Percentiles rank a stretch among this genome's conserved stretches.
phyloP scores from a whole-genome alignment of 2,797 vertebrate species.

The Cynodonichthys magdalenae region DNA sequence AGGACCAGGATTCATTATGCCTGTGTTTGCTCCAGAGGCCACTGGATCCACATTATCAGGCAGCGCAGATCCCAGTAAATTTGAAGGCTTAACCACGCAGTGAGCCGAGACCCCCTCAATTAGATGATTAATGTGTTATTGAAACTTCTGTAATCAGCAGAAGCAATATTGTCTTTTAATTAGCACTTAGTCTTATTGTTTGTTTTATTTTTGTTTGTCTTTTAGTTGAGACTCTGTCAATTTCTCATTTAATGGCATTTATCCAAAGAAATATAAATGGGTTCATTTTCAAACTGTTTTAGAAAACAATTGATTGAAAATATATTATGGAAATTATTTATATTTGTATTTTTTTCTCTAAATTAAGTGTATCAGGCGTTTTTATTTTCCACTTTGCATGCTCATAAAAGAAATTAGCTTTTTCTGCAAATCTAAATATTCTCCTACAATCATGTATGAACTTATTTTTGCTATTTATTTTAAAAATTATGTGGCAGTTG shows the following conservation, averaged over 20 bases:
- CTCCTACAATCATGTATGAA: not conserved
- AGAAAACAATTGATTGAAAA: slow-evolving; percentile 23
- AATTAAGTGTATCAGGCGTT: not conserved
- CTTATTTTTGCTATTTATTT: not conserved
- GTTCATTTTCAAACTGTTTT: slow-evolving; percentile 43
- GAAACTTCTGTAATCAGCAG: slow-evolving; percentile 58
- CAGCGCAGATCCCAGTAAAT: slow-evolving; percentile 57
- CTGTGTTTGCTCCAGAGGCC: slow-evolving; percentile 61
- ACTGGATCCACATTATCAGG: slow-evolving; percentile 68
- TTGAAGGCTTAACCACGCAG: slow-evolving; percentile 35
- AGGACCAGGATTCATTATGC: slow-evolving; percentile 65
- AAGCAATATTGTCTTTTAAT: slow-evolving; percentile 67
- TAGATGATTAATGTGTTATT: slow-evolving; percentile 59
- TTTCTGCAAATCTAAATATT: not conserved
- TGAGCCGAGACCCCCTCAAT: slow-evolving; percentile 49
- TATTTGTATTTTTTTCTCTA: not conserved
- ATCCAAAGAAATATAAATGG: slow-evolving; percentile 35
- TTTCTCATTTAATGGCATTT: slow-evolving; percentile 60
- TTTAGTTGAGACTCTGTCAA: slow-evolving; percentile 42
- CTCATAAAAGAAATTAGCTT: not conserved
- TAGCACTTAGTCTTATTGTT: slow-evolving; percentile 40
- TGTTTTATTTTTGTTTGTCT: slow-evolving; percentile 50
- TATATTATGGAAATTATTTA: not conserved
- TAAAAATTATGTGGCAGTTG: not conserved
- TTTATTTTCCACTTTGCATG: not conserved